These are phyloP conservation scores for Diglossa cyanea DNA, from an alignment of 2,797 vertebrate species.

Conservation along the genomic window DNA sequence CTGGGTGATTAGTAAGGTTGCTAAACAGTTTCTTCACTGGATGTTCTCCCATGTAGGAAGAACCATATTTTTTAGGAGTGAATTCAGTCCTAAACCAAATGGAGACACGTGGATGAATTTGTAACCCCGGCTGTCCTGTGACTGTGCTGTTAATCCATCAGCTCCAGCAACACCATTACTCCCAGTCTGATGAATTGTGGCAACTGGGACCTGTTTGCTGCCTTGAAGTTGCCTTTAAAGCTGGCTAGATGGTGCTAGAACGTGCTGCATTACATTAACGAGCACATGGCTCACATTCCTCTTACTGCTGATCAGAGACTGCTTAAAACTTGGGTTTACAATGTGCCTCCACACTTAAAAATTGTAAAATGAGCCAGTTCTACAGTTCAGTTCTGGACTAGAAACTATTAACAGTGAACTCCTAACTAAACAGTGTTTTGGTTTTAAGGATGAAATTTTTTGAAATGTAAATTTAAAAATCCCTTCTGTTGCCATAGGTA, in stretches of 20 bases:
- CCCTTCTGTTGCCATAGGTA: neutral
- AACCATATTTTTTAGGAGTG: neutral
- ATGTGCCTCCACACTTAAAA: neutral
- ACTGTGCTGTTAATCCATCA: neutral
- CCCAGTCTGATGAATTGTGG: neutral
- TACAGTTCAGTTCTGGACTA: neutral
- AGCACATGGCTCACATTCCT: neutral
- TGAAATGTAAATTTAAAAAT: neutral
- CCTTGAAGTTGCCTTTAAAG: neutral
- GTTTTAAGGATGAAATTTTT: neutral
- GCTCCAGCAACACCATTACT: neutral
- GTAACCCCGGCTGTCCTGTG: neutral
- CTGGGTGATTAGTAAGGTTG: neutral
- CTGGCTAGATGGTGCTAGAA: conserved; percentile 33
- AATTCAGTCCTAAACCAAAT: neutral
- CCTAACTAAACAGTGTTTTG: neutral
- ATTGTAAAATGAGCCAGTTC: neutral
- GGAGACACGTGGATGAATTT: neutral
- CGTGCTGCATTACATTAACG: fast-evolving
- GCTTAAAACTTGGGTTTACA: neutral
- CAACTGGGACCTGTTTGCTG: neutral
- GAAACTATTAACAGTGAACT: neutral
- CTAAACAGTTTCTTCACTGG: neutral
- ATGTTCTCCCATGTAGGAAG: neutral
- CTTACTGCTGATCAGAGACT: neutral